Base-by-base conservation (phyloP, 2,113 vertebrate genomes). In the Serilophus lunatus region DNA sequence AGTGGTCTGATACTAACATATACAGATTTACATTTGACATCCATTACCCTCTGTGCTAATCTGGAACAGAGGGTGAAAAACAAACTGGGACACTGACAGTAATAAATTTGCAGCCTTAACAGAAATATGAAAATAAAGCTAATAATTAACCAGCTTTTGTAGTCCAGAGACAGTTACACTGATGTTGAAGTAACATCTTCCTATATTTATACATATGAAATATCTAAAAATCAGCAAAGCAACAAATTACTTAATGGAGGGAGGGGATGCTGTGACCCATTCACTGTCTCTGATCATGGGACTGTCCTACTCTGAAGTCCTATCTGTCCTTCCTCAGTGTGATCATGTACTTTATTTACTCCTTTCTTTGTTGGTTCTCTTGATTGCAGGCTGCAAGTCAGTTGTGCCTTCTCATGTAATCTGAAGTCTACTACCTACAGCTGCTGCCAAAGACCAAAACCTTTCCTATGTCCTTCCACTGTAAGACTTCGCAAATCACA, bases 241-340 rank as follows among this genome's bases (percentile, higher is more conserved):
- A 75, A 63, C 11, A 35, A 6, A 33, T 36, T 36, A 33, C 23
- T 68, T 11, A 12, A 2, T 4, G 7, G 12, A 77, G 19, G 10
- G 4, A 49, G 8, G 3, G 17, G 2, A 56, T 13, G 28, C 13
- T 51, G 7, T 65, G n/a, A n/a, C 16, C 26, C 26, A 9, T 6
- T 51, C 31, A 1, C 17, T 80, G 16, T 22, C 10, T 47, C 42
- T 72, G 44, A 13, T 13, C 2, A 6, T 6, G 12, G 74, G 16
- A 56, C 6, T 51, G 1, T 18, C 16, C 15, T 0, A 0, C 20
- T 28, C 18, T 13, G 15, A 22, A 42, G 15, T 20, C 7, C 28
- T 7, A 19, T 7, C 3, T 10, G 13, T 13, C 22, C 20, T 59
- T 77, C 35, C 26, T 23, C 50, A 53, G 26, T 13, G 5, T 3